Base-by-base conservation (phyloP, 2,888 invertebrate genomes). In the Cryptus armator region DNA sequence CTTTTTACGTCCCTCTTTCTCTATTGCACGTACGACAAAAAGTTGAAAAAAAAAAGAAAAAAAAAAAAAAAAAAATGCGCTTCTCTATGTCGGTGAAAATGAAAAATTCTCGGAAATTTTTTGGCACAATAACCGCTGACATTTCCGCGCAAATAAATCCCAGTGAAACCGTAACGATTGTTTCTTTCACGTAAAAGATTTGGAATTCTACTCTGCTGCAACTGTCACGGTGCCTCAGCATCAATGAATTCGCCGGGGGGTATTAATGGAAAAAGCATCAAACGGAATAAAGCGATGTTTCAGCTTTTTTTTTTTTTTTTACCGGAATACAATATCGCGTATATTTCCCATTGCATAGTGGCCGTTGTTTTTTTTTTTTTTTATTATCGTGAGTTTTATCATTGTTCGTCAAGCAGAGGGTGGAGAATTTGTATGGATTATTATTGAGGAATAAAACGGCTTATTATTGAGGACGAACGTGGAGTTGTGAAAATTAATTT, bases 101-200 rank as follows among this genome's bases (percentile, higher is more conserved):
- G 32, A 56, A 68, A 46, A 37, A 78, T 37, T 56, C 29, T 29
- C 24, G 29, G 19, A 19, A 48, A 76, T 29, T n/a, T 68, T 56
- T 14, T 32, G 29, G 53, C 56, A 43, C 46, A 44, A 56, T 56
- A 59, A n/a, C 44, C 59, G 59, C 12, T 62, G 46, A 78, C 44
- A 29, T 56, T 78, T 78, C 56, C 77, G 59, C 59, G 1, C 29
- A 24, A 59, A 46, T 78, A 68, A 70, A 78, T 62, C 37, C 37
- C 46, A 16, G 56, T 43, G 46, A 32, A 14, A 19, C 1, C 56
- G 59, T 46, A 56, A 12, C 32, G 44, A 29, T 70, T 56, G 37
- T 67, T 67, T 44, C 43, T n/a, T 44, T 44, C 44, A 37, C 44
- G 43, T 44, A 43, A 32, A 14, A 62, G 46, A 62, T 46, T 74